Base-by-base conservation (phyloP, 2,888 invertebrate genomes). In the Blomia tropicalis region DNA sequence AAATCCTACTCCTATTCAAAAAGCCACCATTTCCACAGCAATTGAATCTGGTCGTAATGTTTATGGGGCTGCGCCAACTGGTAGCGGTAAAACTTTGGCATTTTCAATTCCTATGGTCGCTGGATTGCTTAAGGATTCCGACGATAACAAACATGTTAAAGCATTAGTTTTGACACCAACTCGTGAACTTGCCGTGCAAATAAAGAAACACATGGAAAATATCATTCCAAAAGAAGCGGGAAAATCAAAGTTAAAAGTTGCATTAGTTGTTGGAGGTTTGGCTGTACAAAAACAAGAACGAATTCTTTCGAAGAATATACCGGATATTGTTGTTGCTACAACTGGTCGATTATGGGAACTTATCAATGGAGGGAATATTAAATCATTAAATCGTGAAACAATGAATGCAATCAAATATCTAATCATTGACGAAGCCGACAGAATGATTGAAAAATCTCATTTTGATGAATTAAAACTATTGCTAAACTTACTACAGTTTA, bases 281-380 rank as follows among this genome's bases (percentile, higher is more conserved):
- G 84, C 95, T 0, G 78, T 83, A 0, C 89, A 91, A 61, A 98
- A 96, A 72, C 98, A 98, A 73, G 85, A 88, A 73, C 77, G 98
- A 64, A 75, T 96, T 59, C 77, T 96, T 19, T 80, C 77, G 1
- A 81, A 82, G 27, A 4, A 25, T 2, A 65, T 68, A 59, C 96
- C 98, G 0, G 91, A 98, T 74, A 83, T 98, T 66, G 84, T 98
- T 1, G 89, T 98, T 36, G 96, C 91, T 1, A 98, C 98, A 0
- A 96, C 98, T 0, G 98, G 98, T 0, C 78, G 98, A 14, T 78
- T 98, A 30, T 98, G 96, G 96, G 92, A 96, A 75, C 77, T 98
- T 17, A 79, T 91, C 44, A 78, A 82, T 66, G 56, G 58, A 4
- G 22, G 43, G 1, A 47, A 43, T 22, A 81, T 83, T 71, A 89